A percentile compares a stretch with the other conserved stretches of the same genome.
phyloP scores from a whole-genome alignment of 2,888 invertebrate genomes.

The Drosophila fulvimacula region DNA sequence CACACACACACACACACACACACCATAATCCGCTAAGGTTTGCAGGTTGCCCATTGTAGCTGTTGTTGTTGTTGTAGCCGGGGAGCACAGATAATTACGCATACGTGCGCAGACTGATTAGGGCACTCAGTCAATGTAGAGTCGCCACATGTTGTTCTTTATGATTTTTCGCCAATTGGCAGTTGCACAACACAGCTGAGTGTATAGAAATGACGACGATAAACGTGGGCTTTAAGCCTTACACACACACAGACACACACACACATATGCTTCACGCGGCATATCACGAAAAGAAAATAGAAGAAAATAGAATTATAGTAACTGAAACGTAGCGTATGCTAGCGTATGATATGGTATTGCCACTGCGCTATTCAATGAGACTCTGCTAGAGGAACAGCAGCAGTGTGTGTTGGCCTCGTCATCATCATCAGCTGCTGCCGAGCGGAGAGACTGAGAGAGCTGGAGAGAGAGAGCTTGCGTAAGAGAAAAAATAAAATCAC shows the following conservation, averaged over 20 bases:
- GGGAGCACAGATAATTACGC: conserved; percentile 22
- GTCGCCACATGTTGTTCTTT: conserved; percentile 19
- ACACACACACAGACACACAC: conserved; percentile 5
- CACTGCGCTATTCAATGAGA: conserved; percentile 32
- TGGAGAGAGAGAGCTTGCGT: conserved; percentile 20
- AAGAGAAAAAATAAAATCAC: conserved; percentile 37
- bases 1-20: conserved; percentile 44
- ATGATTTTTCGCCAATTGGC: conserved; percentile 26
- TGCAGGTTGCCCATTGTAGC: conserved; percentile 46
- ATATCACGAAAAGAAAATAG: conserved; percentile 13
- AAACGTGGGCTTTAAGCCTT: conserved; percentile 5
- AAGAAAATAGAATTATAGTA: conserved; percentile 37
- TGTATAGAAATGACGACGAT: conserved; percentile 6
- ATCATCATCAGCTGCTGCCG: conserved; percentile 48
- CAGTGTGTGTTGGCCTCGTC: conserved; percentile 35
- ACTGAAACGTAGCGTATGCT: conserved; percentile 38
- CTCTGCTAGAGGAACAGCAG: conserved; percentile 34
- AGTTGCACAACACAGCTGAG: conserved; percentile 35
- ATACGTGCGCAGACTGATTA: conserved; percentile 35
- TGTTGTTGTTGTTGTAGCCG: neutral
- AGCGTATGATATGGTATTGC: conserved; percentile 27
- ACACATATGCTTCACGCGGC: conserved; percentile 18
- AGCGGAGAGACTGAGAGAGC: conserved; percentile 14
- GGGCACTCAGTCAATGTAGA: conserved; percentile 22
- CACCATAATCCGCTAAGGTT: conserved; percentile 37